Evolutionary conservation across 2,888 invertebrate genomes (phyloP), one percentile per base, ranked within the genome.

Genomic region (Strigamia transsilvanica): DNA sequence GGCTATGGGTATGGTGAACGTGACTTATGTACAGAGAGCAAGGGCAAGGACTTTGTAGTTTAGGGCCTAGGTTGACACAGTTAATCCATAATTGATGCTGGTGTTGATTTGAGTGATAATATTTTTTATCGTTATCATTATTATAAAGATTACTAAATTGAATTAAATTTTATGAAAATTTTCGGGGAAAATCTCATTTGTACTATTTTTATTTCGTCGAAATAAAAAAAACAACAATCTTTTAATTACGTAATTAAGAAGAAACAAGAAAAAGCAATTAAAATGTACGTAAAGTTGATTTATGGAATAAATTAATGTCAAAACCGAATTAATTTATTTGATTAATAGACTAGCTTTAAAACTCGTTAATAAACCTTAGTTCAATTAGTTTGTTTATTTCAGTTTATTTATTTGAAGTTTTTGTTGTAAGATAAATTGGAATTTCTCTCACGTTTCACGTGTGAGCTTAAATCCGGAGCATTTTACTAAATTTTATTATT

Each of bases 1-100:
- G 21, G 56, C 56, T 18, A 56, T 18, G 56, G 56, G 21, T 56
- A 56, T 56, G 21, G 56, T 56, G 56, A 56, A 56, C 56, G 21
- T 56, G 56, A 56, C 18, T 56, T n/a, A 9, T n/a, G 5, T 56
- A 9, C 4, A 56, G 56, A 18, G 6, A 56, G 18, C 56, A 56
- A 56, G 18, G 56, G 21, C 56, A 46, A 46, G 46, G 46, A 46
- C 46, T 46, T 46, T 46, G 46, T 46, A 46, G 13, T 46, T 46
- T 46, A 46, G n/a, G 46, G 46, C 15, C 46, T n/a, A 12, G n/a
- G 46, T 12, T 38, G 46, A 46, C 46, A 15, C 46, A 15, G 46
- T 46, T 15, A 46, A 15, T 9, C n/a, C 46, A 46, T 46, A 15
- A 46, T 56, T 18, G n/a, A 56, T 15, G 21, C 4, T 1, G n/a